Evolutionary conservation across 2,113 vertebrate genomes (phyloP).

Genomic region (Mixornis gularis): DNA sequence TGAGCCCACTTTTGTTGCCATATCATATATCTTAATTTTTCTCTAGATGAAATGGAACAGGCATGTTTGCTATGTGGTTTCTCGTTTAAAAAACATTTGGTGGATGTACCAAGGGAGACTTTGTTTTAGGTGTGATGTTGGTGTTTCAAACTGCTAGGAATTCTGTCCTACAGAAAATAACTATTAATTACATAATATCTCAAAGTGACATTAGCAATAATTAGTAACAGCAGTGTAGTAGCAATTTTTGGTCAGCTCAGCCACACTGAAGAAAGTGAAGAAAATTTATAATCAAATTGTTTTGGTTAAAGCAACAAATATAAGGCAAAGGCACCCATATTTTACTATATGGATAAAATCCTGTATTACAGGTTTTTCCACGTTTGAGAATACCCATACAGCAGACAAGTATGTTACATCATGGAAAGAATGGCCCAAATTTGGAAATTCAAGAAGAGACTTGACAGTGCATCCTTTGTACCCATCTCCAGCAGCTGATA

Average conservation of each 20-base stretch:
- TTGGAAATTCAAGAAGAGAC: conserved; percentile 11
- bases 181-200: background rate
- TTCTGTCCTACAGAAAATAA: background rate
- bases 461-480: conserved; percentile 44
- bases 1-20: background rate
- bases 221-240: background rate
- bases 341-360: background rate
- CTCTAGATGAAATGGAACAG: background rate
- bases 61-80: rapidly evolving
- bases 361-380: background rate
- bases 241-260: background rate
- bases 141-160: background rate
- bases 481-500: conserved; percentile 53
- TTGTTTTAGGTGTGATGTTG: background rate
- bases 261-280: background rate
- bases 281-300: background rate
- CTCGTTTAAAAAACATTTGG: background rate
- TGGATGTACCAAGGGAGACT: background rate
- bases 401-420: background rate
- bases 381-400: background rate
- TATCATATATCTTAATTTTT: background rate
- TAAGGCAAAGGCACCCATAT: background rate
- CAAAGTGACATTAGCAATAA: background rate
- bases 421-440: conserved; percentile 32
- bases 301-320: background rate